Percentiles rank a stretch among this genome's conserved stretches.
Conservation (phyloP, 2,888 invertebrate genomes). For the Troides helena region DNA sequence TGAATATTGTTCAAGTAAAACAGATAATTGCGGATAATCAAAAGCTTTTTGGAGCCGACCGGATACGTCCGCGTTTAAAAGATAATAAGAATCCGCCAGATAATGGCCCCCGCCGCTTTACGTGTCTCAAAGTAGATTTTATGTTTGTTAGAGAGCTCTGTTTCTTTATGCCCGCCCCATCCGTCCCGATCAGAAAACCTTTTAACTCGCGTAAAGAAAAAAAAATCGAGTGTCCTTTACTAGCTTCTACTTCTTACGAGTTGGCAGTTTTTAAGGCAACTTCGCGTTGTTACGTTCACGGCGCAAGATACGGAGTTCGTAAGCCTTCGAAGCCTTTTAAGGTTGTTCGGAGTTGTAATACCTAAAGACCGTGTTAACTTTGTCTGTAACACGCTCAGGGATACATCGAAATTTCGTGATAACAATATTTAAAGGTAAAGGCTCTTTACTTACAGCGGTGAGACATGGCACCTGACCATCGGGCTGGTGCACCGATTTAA, state of each 20-base stretch:
- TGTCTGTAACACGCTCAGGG: background rate
- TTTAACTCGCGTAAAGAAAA: conserved; percentile 23
- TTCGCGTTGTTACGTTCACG: conserved; percentile 31
- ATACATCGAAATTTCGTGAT: background rate
- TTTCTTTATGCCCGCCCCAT: conserved; percentile 13
- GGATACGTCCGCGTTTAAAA: background rate
- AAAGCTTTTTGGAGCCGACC: background rate
- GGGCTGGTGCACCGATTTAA: no score
- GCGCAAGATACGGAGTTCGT: conserved; percentile 18
- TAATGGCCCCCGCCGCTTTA: conserved; percentile 13
- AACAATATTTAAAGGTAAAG: no score
- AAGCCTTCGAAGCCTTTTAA: conserved; percentile 23
- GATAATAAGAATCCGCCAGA: conserved; percentile 13
- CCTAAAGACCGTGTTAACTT: conserved; percentile 17
- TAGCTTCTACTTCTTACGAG: conserved; percentile 29
- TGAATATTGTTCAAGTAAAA: background rate
- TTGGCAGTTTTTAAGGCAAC: conserved; percentile 32
- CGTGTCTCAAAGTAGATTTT: conserved; percentile 20
- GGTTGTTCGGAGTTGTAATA: conserved; percentile 11
- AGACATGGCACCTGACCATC: no score
- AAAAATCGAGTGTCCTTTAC: conserved; percentile 15
- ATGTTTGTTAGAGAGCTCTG: conserved; percentile 29
- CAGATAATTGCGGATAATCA: background rate
- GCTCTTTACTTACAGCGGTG: no score
- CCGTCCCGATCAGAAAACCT: conserved; percentile 21